A percentile compares a stretch with the other conserved stretches of the same genome.
Evolutionary conservation across 2,113 vertebrate species (phyloP).

Genomic region (Nerophis lumbriciformis): DNA sequence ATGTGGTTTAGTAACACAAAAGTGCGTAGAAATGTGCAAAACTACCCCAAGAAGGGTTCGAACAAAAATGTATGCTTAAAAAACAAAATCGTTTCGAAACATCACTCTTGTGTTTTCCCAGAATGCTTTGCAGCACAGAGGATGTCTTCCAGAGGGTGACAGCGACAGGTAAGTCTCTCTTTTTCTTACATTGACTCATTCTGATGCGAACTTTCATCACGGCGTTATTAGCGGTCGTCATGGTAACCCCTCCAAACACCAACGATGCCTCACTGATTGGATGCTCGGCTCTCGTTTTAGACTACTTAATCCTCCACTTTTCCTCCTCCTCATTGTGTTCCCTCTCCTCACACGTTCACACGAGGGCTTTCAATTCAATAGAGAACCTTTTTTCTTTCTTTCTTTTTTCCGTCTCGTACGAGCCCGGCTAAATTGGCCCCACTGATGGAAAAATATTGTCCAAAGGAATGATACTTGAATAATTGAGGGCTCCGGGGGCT

Average conservation of each 20-base stretch:
- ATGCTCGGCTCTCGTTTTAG: conserved; percentile 9
- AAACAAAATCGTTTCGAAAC: neutral
- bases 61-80: no score
- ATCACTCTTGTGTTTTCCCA: conserved; percentile 24
- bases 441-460: conserved; percentile 77
- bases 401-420: conserved; percentile 26
- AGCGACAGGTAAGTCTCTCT: conserved; percentile 36
- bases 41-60: no score
- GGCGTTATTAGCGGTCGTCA: no score
- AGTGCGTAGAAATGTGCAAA: no score
- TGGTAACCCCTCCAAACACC: neutral
- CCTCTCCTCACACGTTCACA: conserved; percentile 53
- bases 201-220: no score
- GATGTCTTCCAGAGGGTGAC: conserved; percentile 50
- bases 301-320: conserved; percentile 21
- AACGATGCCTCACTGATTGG: conserved; percentile 14
- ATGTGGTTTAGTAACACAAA: no score
- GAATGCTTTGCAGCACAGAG: conserved; percentile 43
- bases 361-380: conserved; percentile 67
- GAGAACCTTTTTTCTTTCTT: neutral
- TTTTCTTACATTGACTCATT: neutral
- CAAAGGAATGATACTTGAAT: conserved; percentile 67
- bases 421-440: conserved; percentile 63
- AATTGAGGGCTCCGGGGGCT: conserved; percentile 63
- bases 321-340: neutral